A percentile compares a stretch with the other conserved stretches of the same genome.
Conservation (phyloP, 2,888 invertebrate genomes). For the Drosophila algonquin region DNA sequence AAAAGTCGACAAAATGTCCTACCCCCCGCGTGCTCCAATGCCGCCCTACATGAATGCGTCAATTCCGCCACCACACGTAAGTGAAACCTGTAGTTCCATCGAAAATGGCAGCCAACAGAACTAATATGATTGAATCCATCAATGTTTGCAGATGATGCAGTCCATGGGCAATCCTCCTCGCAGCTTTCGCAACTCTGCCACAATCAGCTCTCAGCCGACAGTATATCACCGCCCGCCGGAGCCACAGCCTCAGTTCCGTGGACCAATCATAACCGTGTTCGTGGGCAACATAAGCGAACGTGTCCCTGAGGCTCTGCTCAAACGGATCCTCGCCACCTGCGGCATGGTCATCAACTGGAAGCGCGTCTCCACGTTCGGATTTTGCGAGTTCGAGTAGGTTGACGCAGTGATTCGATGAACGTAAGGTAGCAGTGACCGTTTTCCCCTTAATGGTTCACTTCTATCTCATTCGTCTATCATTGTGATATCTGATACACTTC, state of each 20-base stretch:
- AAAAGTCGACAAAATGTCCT: conserved; percentile 88
- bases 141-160: conserved; percentile 85
- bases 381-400: conserved; percentile 94
- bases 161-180: conserved; percentile 83
- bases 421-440: background rate
- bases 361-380: conserved; percentile 98
- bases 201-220: conserved; percentile 84
- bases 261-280: conserved; percentile 95
- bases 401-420: background rate
- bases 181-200: conserved; percentile 84
- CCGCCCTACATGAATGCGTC: conserved; percentile 90
- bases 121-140: background rate
- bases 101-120: background rate
- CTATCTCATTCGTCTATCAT: background rate
- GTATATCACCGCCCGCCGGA: conserved; percentile 82
- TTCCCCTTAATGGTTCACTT: background rate
- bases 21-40: conserved; percentile 93
- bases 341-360: conserved; percentile 98
- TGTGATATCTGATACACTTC: background rate
- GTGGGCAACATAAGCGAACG: conserved; percentile 94
- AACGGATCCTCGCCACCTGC: conserved; percentile 95
- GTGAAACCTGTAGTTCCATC: conserved; percentile 29
- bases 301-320: conserved; percentile 97
- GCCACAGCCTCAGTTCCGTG: conserved; percentile 85
- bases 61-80: conserved; percentile 86